phyloP scores from a whole-genome alignment of 1,140 invertebrate genomes.

The Lasaia peninsularis region DNA sequence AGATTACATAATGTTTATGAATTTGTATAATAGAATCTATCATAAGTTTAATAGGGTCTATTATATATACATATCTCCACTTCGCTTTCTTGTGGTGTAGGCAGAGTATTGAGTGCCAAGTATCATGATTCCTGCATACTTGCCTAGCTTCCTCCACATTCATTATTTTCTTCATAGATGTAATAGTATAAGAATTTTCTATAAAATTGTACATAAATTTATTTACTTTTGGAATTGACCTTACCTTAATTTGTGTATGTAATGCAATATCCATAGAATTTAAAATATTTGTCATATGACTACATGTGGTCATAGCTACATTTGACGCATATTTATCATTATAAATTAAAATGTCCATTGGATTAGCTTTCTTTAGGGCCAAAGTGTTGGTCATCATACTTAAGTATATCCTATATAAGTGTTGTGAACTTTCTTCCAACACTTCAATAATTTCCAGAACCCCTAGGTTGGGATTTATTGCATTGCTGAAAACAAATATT shows the following conservation, averaged over 20 bases:
- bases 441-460: constrained; percentile 56
- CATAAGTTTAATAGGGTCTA: too few relatives aligned
- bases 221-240: too few relatives aligned
- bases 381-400: constrained; percentile 61
- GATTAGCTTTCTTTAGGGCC: constrained; percentile 52
- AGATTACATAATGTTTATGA: too few relatives aligned
- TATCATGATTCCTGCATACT: too few relatives aligned
- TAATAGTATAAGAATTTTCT: too few relatives aligned
- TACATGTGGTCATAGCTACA: constrained; percentile 50
- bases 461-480: constrained; percentile 32
- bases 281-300: constrained; percentile 55
- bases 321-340: constrained; percentile 65
- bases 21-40: too few relatives aligned
- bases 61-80: too few relatives aligned
- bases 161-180: too few relatives aligned
- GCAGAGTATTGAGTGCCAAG: too few relatives aligned
- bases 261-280: constrained; percentile 61
- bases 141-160: too few relatives aligned
- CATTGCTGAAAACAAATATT: constrained; percentile 28
- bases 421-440: constrained; percentile 57
- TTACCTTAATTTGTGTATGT: constrained; percentile 56
- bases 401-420: constrained; percentile 60
- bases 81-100: too few relatives aligned
- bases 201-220: constrained; percentile 6
- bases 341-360: constrained; percentile 46